Evolutionary conservation across 2,113 vertebrate species (phyloP).

Genomic region (Corapipo altera): DNA sequence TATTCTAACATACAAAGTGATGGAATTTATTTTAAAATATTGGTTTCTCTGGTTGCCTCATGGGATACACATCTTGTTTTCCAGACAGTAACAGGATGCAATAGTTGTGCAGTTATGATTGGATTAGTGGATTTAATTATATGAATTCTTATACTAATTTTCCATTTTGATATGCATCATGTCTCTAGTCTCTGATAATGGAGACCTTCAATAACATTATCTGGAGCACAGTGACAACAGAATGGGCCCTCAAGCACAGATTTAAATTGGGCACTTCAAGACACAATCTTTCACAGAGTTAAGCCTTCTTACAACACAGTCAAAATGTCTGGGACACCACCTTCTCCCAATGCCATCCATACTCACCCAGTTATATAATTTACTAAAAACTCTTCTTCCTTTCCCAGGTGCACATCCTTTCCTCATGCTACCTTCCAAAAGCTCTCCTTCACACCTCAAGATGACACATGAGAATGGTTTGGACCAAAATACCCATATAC

Average conservation of each 20-base stretch:
- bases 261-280: background rate
- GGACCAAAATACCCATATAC: background rate
- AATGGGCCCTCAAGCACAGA: background rate
- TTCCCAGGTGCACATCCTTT: background rate
- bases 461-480: background rate
- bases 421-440: background rate
- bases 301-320: background rate
- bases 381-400: background rate
- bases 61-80: slow-evolving; percentile 2
- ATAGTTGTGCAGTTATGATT: background rate
- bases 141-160: background rate
- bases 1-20: slow-evolving; percentile 36
- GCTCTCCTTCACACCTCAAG: background rate
- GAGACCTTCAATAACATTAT: background rate
- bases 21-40: slow-evolving; percentile 25
- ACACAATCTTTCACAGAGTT: background rate
- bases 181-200: background rate
- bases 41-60: background rate
- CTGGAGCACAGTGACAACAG: background rate
- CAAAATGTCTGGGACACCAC: background rate
- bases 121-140: slow-evolving; percentile 23
- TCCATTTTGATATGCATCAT: background rate
- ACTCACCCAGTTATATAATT: background rate
- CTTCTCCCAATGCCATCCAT: background rate
- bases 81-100: background rate